Conservation (phyloP, 2,888 invertebrate genomes). For the Trissoscelio sp. region DNA sequence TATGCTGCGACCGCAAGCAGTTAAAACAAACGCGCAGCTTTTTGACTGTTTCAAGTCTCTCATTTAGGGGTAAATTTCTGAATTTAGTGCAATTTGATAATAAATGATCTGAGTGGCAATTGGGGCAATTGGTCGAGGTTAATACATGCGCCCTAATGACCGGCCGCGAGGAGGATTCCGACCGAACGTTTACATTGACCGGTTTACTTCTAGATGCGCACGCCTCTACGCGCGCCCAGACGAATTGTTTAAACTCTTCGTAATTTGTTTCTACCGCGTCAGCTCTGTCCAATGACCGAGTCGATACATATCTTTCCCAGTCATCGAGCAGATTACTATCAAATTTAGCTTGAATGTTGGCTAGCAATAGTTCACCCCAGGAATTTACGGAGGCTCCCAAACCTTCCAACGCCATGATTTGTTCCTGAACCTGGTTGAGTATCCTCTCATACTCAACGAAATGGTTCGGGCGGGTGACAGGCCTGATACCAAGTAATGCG, state of each 20-base stretch:
- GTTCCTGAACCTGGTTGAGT: conserved; percentile 42
- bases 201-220: background rate
- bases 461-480: conserved; percentile 22
- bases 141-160: too few relatives aligned
- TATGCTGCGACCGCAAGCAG: too few relatives aligned
- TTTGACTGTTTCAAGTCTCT: too few relatives aligned
- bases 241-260: background rate
- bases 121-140: too few relatives aligned
- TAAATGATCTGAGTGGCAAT: too few relatives aligned
- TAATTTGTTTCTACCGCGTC: background rate
- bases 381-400: background rate
- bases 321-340: background rate
- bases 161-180: too few relatives aligned
- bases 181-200: too few relatives aligned
- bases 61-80: too few relatives aligned
- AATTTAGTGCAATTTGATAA: too few relatives aligned
- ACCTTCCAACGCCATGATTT: conserved; percentile 28
- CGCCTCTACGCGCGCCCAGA: background rate
- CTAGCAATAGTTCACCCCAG: conserved; percentile 28
- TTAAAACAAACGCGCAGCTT: too few relatives aligned
- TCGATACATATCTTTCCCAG: conserved; percentile 6
- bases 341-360: background rate
- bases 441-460: conserved; percentile 37
- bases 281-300: background rate
- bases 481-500: background rate